Percentiles rank a stretch among this genome's conserved stretches.
phyloP scores from a whole-genome alignment of 2,113 vertebrate species.

The Castor canadensis region DNA sequence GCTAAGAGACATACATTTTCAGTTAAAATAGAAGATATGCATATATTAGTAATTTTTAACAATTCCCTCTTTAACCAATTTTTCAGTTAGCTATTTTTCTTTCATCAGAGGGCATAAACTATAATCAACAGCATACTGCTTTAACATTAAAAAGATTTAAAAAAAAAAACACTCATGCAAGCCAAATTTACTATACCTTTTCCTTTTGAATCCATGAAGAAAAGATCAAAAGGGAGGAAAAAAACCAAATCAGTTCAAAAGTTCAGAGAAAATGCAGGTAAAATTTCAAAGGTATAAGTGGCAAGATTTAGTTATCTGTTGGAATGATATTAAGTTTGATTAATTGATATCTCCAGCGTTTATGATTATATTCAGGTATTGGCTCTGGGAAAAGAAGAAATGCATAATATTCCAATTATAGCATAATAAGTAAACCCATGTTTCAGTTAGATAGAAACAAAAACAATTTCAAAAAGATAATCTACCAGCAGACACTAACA shows the following conservation, averaged over 20 bases:
- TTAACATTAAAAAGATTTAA: constrained; percentile 58
- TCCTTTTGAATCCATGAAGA: constrained; percentile 89
- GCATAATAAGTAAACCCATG: not conserved
- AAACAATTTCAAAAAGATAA: constrained; percentile 43
- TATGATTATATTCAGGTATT: constrained; percentile 16
- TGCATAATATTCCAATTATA: constrained; percentile 19
- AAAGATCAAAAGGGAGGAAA: constrained; percentile 77
- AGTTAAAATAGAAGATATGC: constrained; percentile 33
- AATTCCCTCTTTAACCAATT: constrained; percentile 40
- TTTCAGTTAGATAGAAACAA: constrained; percentile 13
- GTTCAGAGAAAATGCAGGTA: constrained; percentile 62
- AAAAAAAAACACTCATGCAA: constrained; percentile 78
- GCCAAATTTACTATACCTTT: constrained; percentile 91
- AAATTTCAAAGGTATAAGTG: constrained; percentile 55
- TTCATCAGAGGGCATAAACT: constrained; percentile 9
- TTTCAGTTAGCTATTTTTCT: constrained; percentile 42
- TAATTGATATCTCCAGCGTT: not conserved
- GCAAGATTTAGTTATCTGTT: constrained; percentile 42
- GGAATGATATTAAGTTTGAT: not conserved
- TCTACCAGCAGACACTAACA: not conserved
- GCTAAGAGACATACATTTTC: not conserved
- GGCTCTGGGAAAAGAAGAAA: constrained; percentile 4
- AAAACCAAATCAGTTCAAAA: constrained; percentile 83
- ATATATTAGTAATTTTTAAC: constrained; percentile 41
- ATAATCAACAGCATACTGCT: constrained; percentile 48